Evolutionary conservation across 2,113 vertebrate genomes (phyloP).

Genomic region (Gorsachius goisagi): DNA sequence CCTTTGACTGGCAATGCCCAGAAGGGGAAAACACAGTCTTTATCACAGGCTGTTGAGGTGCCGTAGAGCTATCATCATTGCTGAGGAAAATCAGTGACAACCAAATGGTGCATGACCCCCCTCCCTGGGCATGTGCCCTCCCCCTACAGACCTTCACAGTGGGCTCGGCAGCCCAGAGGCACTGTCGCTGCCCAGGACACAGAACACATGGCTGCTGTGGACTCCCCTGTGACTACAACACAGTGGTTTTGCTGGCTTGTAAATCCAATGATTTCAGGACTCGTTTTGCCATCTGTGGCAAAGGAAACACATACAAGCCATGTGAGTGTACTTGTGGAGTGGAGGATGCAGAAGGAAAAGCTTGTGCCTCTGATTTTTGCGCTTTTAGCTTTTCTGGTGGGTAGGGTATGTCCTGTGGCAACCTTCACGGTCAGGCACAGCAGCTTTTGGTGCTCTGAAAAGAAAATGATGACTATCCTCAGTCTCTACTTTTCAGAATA

Average conservation of each 20-base stretch:
- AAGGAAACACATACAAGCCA: neutral
- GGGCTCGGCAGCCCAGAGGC: neutral
- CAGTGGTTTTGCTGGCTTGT: neutral
- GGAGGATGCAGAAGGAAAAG: neutral
- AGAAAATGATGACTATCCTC: constrained; percentile 43
- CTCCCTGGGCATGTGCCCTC: fast-evolving
- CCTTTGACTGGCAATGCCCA: neutral
- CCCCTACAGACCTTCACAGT: neutral
- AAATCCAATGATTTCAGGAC: neutral
- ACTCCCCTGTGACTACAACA: neutral
- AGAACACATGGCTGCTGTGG: neutral
- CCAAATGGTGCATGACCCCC: neutral
- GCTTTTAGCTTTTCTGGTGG: neutral
- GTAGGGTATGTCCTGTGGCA: neutral
- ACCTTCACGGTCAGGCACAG: neutral
- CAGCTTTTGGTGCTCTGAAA: constrained; percentile 31
- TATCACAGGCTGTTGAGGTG: neutral
- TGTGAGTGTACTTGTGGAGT: neutral
- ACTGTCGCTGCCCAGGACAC: neutral
- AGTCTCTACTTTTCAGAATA: constrained; percentile 20
- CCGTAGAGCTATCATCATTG: neutral
- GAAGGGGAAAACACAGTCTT: neutral
- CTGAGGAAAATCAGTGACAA: neutral
- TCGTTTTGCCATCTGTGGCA: neutral
- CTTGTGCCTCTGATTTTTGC: neutral